Evolutionary conservation across 2,888 invertebrate genomes (phyloP), one percentile per base, ranked within the genome.

Genomic region (Synanthedon andrenaeformis): DNA sequence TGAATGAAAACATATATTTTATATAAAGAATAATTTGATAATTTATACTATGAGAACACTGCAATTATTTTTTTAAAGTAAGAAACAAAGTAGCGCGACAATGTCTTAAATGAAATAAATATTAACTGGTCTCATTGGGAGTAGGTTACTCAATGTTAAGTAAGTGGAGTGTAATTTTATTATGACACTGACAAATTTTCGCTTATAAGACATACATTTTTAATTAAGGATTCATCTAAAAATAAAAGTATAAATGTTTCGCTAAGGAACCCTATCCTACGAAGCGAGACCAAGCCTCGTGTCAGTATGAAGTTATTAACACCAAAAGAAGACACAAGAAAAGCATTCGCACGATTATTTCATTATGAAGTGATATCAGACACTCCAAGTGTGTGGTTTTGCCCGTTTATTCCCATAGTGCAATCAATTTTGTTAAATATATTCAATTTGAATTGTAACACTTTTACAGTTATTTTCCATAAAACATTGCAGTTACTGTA

Each of bases 361-460:
- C 12, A 45, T 45, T 45, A 45, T 45, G 45, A 45, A 45, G 45
- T 45, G 45, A 45, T 45, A 45, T 14, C 14, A 45, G n/a, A 12
- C 45, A 45, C 45, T 45, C 45, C 14, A 35, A 45, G 13, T 45
- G n/a, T 45, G 14, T 14, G 45, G 45, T 45, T 45, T 45, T 45
- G 12, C 45, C 14, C 35, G n/a, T 45, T 13, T 55, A 65, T 74
- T 76, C 74, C 68, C 72, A 76, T 72, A 67, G 70, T 63, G 54
- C 54, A 52, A 57, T 74, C 71, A 70, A 70, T 74, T 17, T 68
- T 45, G 45, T 45, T 45, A 6, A 45, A 45, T 45, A 45, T n/a
- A 45, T 45, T 45, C 45, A 13, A 14, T 45, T 45, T 45, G 45
- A 45, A 45, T 45, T 45, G 45, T 45, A 45, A 13, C 45, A 45